A percentile compares a stretch with the other conserved stretches of the same genome.
Conservation (phyloP, 1,140 invertebrate species). For the Bactericera cockerelli region DNA sequence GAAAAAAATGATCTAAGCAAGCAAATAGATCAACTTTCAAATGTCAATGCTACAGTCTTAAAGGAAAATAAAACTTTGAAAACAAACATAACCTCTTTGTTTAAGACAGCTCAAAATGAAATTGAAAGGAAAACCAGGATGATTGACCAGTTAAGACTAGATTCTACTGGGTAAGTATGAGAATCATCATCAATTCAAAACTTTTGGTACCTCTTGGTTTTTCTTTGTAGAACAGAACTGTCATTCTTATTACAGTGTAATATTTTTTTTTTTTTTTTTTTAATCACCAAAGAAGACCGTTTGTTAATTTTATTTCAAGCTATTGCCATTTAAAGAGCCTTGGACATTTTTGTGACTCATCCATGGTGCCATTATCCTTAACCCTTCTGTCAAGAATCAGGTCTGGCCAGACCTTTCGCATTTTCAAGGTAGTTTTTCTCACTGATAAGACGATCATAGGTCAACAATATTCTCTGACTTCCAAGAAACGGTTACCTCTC, state of each 20-base stretch:
- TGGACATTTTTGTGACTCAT: background rate
- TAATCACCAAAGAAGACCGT: too few species aligned
- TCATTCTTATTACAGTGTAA: too few species aligned
- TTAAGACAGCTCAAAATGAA: conserved; percentile 3
- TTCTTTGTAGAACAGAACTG: too few species aligned
- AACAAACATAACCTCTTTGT: background rate
- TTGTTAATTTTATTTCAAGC: too few species aligned
- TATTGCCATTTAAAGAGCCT: background rate
- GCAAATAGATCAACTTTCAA: background rate
- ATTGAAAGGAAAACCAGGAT: background rate
- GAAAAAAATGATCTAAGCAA: background rate
- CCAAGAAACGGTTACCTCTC: too few species aligned
- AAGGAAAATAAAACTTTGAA: background rate
- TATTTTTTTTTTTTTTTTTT: too few species aligned
- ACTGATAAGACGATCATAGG: too few species aligned
- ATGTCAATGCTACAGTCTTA: background rate
- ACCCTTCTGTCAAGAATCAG: too few species aligned
- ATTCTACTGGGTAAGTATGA: background rate
- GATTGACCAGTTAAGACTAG: background rate
- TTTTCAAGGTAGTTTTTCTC: too few species aligned
- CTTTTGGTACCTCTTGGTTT: background rate
- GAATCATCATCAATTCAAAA: background rate
- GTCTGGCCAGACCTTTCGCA: too few species aligned
- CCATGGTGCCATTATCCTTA: too few species aligned
- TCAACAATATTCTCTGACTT: too few species aligned